phyloP scores from a whole-genome alignment of 2,113 vertebrate genomes.

The Ophthalmolycus amberensis region DNA sequence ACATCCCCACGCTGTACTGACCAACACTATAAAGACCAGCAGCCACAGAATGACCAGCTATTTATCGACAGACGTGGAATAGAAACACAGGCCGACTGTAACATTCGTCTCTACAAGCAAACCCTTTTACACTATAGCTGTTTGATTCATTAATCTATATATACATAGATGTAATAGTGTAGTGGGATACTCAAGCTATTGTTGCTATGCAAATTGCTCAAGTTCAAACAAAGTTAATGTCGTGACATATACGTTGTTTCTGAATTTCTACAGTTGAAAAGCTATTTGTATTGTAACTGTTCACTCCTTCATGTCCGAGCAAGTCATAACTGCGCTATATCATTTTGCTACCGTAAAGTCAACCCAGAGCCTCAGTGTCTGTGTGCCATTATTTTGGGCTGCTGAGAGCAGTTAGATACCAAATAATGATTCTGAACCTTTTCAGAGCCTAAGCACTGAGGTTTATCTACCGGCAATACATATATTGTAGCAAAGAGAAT shows the following conservation, averaged over 20 bases:
- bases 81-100: background rate
- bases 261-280: constrained; percentile 3
- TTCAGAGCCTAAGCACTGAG: constrained; percentile 27
- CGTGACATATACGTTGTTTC: background rate
- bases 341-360: constrained; percentile 4
- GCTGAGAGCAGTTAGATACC: constrained; percentile 25
- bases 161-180: no score
- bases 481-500: constrained; percentile 46
- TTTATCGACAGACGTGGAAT: constrained; percentile 24
- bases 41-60: constrained; percentile 27
- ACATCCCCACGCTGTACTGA: constrained; percentile 41
- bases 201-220: background rate
- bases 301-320: constrained; percentile 1
- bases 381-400: constrained; percentile 7
- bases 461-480: constrained; percentile 34
- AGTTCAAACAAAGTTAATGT: background rate
- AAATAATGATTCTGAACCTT: constrained; percentile 43
- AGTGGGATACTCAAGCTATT: no score
- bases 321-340: background rate
- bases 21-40: constrained; percentile 43
- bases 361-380: background rate
- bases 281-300: background rate
- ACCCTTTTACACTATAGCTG: background rate
- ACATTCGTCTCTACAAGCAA: background rate
- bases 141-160: background rate